phyloP scores from a whole-genome alignment of 2,113 vertebrate genomes.

The Xenus cinereus region DNA sequence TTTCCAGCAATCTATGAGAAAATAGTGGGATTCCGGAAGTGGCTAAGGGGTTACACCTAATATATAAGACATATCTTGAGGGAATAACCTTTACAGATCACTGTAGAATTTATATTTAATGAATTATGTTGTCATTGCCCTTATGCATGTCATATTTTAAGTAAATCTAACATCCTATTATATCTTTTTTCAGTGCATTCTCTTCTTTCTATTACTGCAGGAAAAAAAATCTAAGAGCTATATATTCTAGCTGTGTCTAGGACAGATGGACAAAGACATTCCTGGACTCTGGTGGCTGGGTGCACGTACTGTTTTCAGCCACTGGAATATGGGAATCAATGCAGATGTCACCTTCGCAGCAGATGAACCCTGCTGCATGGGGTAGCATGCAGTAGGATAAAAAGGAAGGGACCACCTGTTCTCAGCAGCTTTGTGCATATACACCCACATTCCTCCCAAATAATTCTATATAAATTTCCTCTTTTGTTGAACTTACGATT shows the following conservation, averaged over 20 bases:
- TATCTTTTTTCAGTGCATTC: not conserved
- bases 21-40: not conserved
- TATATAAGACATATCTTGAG: not conserved
- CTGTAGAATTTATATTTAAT: slow-evolving; percentile 9
- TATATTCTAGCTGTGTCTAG: not conserved
- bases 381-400: not conserved
- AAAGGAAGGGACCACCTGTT: not conserved
- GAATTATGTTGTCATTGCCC: not conserved
- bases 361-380: not conserved
- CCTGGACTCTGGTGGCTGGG: not conserved
- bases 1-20: not conserved
- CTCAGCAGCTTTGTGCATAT: not conserved
- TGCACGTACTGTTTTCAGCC: not conserved
- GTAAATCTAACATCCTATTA: not conserved
- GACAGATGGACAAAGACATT: not conserved
- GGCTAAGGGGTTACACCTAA: not conserved
- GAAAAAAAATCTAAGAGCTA: not conserved
- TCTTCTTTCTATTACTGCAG: not conserved
- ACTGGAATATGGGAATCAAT: not conserved
- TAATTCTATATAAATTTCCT: not conserved
- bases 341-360: not conserved
- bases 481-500: not conserved
- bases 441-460: not conserved
- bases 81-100: not conserved
- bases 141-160: not conserved